Evolutionary conservation across 2,113 vertebrate genomes (phyloP), one percentile per base, ranked within the genome.

Genomic region (Porphyrio hochstetteri): DNA sequence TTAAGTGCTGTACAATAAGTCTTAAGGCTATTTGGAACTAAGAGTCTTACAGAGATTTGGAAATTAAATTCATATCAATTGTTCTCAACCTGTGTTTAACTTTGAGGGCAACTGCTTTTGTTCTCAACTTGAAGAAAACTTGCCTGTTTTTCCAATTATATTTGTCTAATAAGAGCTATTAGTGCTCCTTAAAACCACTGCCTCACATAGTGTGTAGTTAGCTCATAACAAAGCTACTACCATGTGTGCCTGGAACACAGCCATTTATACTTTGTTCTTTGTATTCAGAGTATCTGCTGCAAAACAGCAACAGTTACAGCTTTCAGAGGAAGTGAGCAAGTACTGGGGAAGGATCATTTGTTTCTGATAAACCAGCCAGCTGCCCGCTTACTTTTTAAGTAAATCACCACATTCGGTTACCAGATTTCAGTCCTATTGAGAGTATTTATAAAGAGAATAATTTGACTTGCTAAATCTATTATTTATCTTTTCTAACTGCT

Each of bases 371-470:
- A 94, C 70, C 89, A 96, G 81, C 74, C 95, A 96, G 88, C 96
- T 97, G 93, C 77, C 72, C 71, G n/a, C 64, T 89, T 78, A 82
- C 65, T 94, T 68, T 92, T 90, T 89, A 95, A 96, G 88, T 78
- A 93, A 92, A 88, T 74, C 67, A 93, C 50, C 23, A 56, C 35
- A 67, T 42, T 88, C 44, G 61, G 86, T 95, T 95, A 95, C 92
- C 77, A 96, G 93, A 85, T 92, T 96, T 93, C 87, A 85, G 75
- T 64, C 67, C 76, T 88, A 20, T 91, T 92, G 91, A 53, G 69
- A 70, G 71, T 93, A 93, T 88, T 94, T 94, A n/a, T 77, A 93
- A 95, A 96, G 33, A 91, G 88, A 90, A 97, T 86, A 91, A 92
- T 70, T 64, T 0, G 27, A 72, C 9, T 64, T 70, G 5, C 6